Base-by-base conservation (phyloP, 30 jellyfish, hydroid and myxozoan species). In the Sanderia malayensis region DNA sequence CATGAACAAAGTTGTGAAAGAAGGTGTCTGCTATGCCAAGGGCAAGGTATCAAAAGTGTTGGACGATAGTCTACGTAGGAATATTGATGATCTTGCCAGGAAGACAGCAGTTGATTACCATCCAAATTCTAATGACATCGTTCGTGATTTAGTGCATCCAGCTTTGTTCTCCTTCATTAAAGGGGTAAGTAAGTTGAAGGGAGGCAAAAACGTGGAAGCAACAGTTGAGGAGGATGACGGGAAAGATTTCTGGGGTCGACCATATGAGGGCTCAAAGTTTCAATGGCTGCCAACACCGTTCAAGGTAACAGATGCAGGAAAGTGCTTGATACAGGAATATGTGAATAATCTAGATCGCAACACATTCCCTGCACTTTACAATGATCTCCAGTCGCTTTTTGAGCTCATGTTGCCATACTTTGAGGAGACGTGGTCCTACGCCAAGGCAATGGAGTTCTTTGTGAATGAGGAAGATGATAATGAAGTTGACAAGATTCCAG, bases 201-300 rank as follows among this genome's bases (percentile, higher is more conserved):
- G 41, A 28, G 25, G 26, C n/a, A 1, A 46, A 22, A 47, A 71
- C 30, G 27, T 37, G 46, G 49, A 26, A 19, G 80, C 86, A 8
- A 26, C 78, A 31, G 33, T 21, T 15, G 60, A 28, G 21, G 52
- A 17, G 30, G 30, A 27, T 13, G 30, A 67, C 15, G 85, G 33
- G 1, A 53, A 9, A 20, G 95, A 84, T 46, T 84, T 84, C 61
- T 84, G 95, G 95, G 96, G 92, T 15, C 81, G 96, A 7, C 37
- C 53, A 3, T 77, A 85, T 41, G 92, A 77, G 57, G 62, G 64
- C n/a, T 85, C 96, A 28, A 85, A 77, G 61, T 85, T 70, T 28
- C 96, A 85, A 45, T 76, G 96, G 92, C 76, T 85, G 22, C 92
- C 96, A 6, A 47, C 96, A 61, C 87, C 96, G 2, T 85, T 77